Base-by-base conservation (phyloP, 2,113 vertebrate species). In the Oncorhynchus keta region DNA sequence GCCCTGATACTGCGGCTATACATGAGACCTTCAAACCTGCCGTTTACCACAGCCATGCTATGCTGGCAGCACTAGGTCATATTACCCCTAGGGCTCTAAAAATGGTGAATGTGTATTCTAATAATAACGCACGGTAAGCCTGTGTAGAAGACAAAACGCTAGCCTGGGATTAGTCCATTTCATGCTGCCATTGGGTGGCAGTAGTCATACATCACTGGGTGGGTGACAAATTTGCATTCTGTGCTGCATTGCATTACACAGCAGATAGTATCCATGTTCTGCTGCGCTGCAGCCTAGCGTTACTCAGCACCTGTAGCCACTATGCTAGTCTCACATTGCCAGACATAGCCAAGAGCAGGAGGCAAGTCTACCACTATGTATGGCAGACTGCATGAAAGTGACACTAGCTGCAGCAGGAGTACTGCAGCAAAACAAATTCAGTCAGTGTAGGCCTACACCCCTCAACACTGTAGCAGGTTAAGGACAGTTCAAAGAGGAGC, bases 51-150 rank as follows among this genome's bases (percentile, higher is more conserved):
- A 49, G 1, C 68, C 78, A 72, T 70, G 68, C 68, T 76, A 67
- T 49, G 59, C 73, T 22, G 57, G 18, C 62, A n/a, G 18, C 68
- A 4, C 16, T 30, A 45, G 57, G 75, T 81, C 82, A 82, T 62
- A 73, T 74, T 68, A 72, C 30, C 13, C 20, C 68, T 0, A 4
- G 64, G 16, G 77, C 24, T 72, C 85, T 81, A 84, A 90, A 87
- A 84, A 30, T 20, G 75, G 75, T 65, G 8, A 18, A 70, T 76
- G 68, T 5, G 8, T 20, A 5, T 49, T 9, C 85, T 84, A 89
- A 82, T 83, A 84, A 85, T 86, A 91, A 73, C 73, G 4, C 49
- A 73, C 35, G 61, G 18, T 24, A 28, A 65, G 76, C 64, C 20
- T 45, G 66, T 64, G 70, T 82, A 32, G 55, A 57, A 62, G 59